Conservation (phyloP, 2,113 vertebrate species). For the Rhea americana region DNA sequence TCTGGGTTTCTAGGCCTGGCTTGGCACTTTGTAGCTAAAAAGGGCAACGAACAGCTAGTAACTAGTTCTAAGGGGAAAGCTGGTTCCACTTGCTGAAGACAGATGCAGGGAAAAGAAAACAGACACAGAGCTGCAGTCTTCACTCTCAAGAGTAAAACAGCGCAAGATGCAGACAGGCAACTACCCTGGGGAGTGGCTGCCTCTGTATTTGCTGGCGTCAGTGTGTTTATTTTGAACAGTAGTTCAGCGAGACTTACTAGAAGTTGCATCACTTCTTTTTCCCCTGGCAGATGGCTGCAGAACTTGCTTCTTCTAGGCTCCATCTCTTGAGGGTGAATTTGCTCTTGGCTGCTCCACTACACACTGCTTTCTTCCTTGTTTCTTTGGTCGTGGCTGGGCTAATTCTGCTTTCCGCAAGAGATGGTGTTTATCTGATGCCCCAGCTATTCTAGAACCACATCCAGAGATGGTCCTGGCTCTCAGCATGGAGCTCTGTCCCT, state of each 20-base stretch:
- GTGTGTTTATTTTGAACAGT: not conserved
- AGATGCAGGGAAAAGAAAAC: not conserved
- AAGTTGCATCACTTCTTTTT: constrained; percentile 50
- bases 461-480: too few species aligned
- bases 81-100: not conserved
- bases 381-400: not conserved
- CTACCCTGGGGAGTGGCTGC: not conserved
- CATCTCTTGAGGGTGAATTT: not conserved
- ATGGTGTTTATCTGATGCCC: too few species aligned
- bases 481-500: too few species aligned
- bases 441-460: too few species aligned
- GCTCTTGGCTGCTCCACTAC: not conserved
- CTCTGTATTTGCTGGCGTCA: not conserved
- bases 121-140: not conserved
- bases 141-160: not conserved
- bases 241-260: not conserved
- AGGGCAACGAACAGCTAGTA: not conserved
- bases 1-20: too few species aligned
- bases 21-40: not conserved
- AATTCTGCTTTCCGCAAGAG: too few species aligned
- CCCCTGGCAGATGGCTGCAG: not conserved
- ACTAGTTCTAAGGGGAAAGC: not conserved
- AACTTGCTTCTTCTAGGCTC: not conserved
- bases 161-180: not conserved
- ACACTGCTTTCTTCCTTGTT: not conserved